A percentile compares a stretch with the other conserved stretches of the same genome.
Conservation (phyloP, 2,113 vertebrate genomes). For the Agapornis roseicollis region DNA sequence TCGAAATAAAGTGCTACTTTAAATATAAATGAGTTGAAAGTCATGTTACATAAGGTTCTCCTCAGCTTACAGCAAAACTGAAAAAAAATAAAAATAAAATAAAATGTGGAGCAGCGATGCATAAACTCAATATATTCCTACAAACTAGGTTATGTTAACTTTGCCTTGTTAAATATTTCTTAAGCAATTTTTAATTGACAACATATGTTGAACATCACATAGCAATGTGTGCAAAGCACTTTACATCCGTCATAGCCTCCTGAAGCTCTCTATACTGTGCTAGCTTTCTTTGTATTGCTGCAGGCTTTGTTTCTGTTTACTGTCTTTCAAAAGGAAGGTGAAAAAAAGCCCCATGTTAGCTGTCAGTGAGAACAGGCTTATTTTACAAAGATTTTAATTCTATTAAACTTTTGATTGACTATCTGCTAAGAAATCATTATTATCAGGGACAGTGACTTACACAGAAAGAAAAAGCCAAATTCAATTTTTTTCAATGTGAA, state of each 20-base stretch:
- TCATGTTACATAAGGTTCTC: not conserved
- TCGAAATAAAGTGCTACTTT: not conserved
- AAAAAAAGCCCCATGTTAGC: not conserved
- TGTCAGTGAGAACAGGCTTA: slow-evolving; percentile 36
- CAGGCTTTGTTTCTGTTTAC: slow-evolving; percentile 67
- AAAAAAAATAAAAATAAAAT: not conserved
- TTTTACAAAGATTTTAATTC: slow-evolving; percentile 41
- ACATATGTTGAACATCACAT: slow-evolving; percentile 72
- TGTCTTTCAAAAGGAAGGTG: slow-evolving; percentile 3
- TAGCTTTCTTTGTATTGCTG: slow-evolving; percentile 49
- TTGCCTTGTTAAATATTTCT: slow-evolving; percentile 74
- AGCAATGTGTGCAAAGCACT: slow-evolving; percentile 61
- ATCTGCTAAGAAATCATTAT: slow-evolving; percentile 31
- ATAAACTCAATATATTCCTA: slow-evolving; percentile 59
- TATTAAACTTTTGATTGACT: slow-evolving; percentile 38
- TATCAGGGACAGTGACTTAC: not conserved
- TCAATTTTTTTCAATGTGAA: slow-evolving; percentile 21
- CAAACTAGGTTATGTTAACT: slow-evolving; percentile 45
- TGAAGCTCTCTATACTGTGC: slow-evolving; percentile 53
- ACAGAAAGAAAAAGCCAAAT: slow-evolving; percentile 6
- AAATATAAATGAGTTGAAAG: not conserved
- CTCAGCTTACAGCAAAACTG: slow-evolving; percentile 2
- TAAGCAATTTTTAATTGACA: slow-evolving; percentile 77
- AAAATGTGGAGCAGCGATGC: slow-evolving; percentile 29
- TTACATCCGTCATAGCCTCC: slow-evolving; percentile 68